phyloP scores from a whole-genome alignment of 2,797 vertebrate genomes.

The Pipistrellus pipistrellus region DNA sequence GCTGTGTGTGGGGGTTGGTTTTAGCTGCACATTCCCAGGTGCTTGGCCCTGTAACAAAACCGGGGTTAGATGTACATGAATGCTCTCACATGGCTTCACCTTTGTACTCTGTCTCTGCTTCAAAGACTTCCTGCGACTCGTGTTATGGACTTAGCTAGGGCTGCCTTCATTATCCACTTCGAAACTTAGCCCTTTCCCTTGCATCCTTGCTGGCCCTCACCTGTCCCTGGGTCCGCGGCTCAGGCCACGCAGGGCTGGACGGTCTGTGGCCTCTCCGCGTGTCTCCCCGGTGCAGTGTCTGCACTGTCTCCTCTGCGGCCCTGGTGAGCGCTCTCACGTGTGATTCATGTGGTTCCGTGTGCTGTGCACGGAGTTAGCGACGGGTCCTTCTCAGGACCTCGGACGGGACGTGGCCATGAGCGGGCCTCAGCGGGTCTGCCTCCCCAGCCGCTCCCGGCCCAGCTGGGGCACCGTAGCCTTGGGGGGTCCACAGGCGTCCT shows the following conservation, averaged over 20 bases:
- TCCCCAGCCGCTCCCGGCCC: too few species aligned
- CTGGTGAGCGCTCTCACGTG: background rate
- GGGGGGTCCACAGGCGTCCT: background rate
- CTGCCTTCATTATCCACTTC: background rate
- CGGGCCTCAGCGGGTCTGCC: accelerated
- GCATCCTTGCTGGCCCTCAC: too few species aligned
- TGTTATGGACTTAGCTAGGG: background rate
- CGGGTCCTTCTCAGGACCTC: background rate
- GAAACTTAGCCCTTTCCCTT: too few species aligned
- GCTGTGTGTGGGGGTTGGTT: background rate
- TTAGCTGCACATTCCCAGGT: background rate
- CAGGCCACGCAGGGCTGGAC: accelerated
- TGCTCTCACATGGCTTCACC: background rate
- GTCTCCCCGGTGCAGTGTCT: background rate
- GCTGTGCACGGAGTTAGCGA: background rate
- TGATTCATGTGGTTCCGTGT: background rate
- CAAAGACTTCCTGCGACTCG: background rate
- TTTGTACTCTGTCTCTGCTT: background rate
- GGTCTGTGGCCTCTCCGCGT: background rate
- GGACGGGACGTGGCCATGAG: background rate
- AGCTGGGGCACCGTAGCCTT: too few species aligned
- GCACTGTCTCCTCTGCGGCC: accelerated
- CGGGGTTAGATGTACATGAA: background rate
- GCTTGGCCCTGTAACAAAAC: background rate
- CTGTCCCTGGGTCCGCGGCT: accelerated